A percentile compares a stretch with the other conserved stretches of the same genome.
Conservation (phyloP, 2,888 invertebrate genomes). For the Elysia crispata region DNA sequence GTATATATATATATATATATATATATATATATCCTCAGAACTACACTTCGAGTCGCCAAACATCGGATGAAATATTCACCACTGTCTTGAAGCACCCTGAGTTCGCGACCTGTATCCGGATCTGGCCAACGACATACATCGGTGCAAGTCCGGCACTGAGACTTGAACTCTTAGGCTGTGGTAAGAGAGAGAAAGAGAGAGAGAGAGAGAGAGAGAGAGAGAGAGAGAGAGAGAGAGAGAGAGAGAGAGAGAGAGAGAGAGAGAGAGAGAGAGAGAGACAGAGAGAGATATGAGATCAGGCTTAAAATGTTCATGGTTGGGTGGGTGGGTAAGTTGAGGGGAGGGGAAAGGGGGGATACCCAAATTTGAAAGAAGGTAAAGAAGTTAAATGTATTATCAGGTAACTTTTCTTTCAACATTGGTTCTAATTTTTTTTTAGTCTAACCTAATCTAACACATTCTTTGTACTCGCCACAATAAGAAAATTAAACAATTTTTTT, state of each 20-base stretch:
- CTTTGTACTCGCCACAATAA: no score
- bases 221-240: conserved; percentile 31
- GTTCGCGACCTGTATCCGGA: conserved; percentile 34
- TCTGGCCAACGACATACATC: conserved; percentile 14
- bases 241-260: conserved; percentile 33
- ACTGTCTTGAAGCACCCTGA: not conserved
- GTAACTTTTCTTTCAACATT: no score
- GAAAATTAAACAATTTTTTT: no score
- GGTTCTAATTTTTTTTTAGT: no score
- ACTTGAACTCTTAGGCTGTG: conserved; percentile 35
- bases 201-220: conserved; percentile 25
- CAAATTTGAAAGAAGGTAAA: no score
- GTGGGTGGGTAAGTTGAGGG: not conserved
- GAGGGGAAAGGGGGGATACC: no score
- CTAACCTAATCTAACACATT: no score
- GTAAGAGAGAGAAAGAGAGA: conserved; percentile 11
- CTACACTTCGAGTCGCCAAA: not conserved
- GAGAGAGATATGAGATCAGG: not conserved
- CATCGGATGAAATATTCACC: not conserved
- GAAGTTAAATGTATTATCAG: no score
- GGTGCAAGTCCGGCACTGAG: conserved; percentile 36
- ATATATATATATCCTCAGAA: conserved; percentile 11
- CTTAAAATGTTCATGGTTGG: no score
- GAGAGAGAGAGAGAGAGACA: not conserved
- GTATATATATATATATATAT: not conserved